Evolutionary conservation across 2,888 invertebrate genomes (phyloP), one percentile per base, ranked within the genome.

Genomic region (Drosophila rellima): DNA sequence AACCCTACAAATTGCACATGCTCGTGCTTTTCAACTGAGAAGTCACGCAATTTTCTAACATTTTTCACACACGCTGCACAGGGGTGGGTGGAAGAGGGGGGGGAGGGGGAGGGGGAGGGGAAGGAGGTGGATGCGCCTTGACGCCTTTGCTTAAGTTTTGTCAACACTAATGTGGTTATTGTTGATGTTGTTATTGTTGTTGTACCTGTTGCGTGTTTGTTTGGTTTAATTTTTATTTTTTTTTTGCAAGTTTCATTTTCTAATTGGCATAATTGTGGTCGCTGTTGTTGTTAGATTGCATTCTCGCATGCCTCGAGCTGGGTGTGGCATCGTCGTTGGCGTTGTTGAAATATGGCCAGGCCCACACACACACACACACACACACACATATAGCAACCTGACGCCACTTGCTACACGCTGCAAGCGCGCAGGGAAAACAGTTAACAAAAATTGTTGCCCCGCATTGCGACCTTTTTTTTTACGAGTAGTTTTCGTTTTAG

Each of bases 201-300:
- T 26, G 26, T 26, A 82, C 82, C 76, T 82, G 82, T 82, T 85
- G 82, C 82, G 86, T 82, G 82, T 60, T 60, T 74, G 45, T 45
- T 42, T 56, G 37, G 37, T 63, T 60, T 45, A n/a, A n/a, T 42
- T 42, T 51, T 37, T 45, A 18, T 33, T 17, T n/a, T 66, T 72
- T 54, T 74, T 76, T 78, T 80, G 70, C 69, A 51, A 56, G 78
- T 82, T 76, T 84, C 78, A 75, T 82, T 81, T 88, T 85, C 88
- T 88, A 88, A 85, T 88, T 85, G 85, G 85, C 82, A 85, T 85
- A 88, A 85, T 85, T 85, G 85, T 62, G 82, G 63, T 59, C 56
- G 51, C 15, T 72, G 62, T 44, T 63, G 67, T 61, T 63, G 72
- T 54, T 45, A 45, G 45, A 66, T 71, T 81, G 83, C 84, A 83